Evolutionary conservation across 2,888 invertebrate species (phyloP), one percentile per base, ranked within the genome.

Genomic region (Pseudolycoriella hygida): DNA sequence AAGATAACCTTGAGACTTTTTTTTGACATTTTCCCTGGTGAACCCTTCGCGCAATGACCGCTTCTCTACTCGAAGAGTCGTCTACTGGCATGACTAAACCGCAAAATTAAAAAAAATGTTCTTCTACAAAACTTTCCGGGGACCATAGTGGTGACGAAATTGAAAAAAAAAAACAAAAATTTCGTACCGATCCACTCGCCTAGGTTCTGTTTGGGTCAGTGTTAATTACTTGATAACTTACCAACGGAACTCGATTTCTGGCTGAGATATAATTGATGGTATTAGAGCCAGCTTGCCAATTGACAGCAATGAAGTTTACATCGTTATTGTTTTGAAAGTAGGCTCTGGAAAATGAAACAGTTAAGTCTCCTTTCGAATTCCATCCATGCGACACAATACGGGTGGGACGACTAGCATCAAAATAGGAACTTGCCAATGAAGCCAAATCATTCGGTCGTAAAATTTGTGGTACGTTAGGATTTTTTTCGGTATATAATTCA

Each of bases 351-450:
- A 45, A 40, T 31, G 14, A n/a, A 18, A 20, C 8, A 19, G 44
- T 45, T 5, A 45, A 15, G 25, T 25, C 25, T 25, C 25, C 25
- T 8, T 25, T 25, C 5, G 25, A 25, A 25, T 25, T 25, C 74
- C 74, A 75, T 11, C 74, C 74, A 50, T 74, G 74, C 30, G 71
- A 67, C 17, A 73, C 54, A 30, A 62, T 49, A 37, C 60, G 40
- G 1, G 44, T 45, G 3, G 44, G 44, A 15, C 19, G n/a, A 18
- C 31, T 25, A 18, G 11, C 17, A 32, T 40, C 40, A 18, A 40
- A 40, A 18, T 45, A 20, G 1, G 44, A 45, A n/a, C 17, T 12
- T n/a, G 32, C 39, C 17, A 45, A 30, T 10, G 39, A 17, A 4
- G 4, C 19, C 2, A 40, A 5, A 25, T 45, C 30, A 31, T 20